Conservation (phyloP, 2,797 vertebrate species). For the Brachyrhaphis roseni region DNA sequence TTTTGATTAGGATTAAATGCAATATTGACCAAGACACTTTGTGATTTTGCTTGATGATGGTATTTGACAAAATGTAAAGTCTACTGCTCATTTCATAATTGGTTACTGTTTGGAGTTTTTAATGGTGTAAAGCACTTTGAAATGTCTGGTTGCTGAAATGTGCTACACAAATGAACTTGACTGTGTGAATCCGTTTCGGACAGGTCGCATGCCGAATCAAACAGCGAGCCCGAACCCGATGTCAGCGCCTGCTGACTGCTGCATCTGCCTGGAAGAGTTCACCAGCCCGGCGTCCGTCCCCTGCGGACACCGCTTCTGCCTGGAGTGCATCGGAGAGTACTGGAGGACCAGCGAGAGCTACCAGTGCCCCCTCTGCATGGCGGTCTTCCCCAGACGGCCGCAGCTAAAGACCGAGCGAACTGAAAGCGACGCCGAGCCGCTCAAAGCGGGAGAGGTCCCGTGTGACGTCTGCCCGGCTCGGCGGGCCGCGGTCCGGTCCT, state of each 20-base stretch:
- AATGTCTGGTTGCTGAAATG: too few species aligned
- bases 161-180: too few species aligned
- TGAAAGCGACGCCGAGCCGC: not conserved
- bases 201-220: not conserved
- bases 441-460: conserved; percentile 62
- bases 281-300: conserved; percentile 41
- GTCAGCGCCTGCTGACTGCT: conserved; percentile 51
- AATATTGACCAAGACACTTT: too few species aligned
- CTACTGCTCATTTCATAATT: too few species aligned
- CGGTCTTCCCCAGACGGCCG: conserved; percentile 49
- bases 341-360: conserved; percentile 52
- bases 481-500: conserved; percentile 68
- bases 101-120: too few species aligned
- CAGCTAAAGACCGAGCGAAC: conserved; percentile 34
- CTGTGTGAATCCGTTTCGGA: not conserved
- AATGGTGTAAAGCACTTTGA: too few species aligned
- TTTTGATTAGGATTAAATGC: too few species aligned
- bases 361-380: conserved; percentile 67
- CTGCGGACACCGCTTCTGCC: conserved; percentile 70
- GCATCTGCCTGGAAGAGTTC: conserved; percentile 68
- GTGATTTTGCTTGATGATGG: too few species aligned
- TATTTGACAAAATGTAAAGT: too few species aligned
- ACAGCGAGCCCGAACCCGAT: not conserved
- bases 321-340: conserved; percentile 63
- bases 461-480: conserved; percentile 65